Evolutionary conservation across 2,113 vertebrate genomes (phyloP).

Genomic region (Pterophyllum scalare): DNA sequence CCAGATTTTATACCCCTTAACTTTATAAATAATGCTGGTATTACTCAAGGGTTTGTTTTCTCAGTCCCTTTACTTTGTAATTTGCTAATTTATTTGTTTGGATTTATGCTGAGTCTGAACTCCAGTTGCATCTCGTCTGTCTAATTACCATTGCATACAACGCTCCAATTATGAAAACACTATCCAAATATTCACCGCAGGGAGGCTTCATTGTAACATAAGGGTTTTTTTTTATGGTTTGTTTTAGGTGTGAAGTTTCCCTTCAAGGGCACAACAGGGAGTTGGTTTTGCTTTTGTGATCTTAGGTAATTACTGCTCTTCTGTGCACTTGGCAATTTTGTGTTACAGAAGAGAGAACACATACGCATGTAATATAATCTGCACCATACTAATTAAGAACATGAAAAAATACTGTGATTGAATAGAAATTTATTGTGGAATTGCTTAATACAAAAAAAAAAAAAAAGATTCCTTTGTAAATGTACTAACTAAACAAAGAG

Average conservation of each 20-base stretch:
- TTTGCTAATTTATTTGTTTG: too few species aligned
- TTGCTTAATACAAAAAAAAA: background rate
- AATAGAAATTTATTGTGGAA: slow-evolving; percentile 28
- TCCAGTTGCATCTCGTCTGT: background rate
- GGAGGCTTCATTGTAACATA: background rate
- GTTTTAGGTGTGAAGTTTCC: slow-evolving; percentile 20
- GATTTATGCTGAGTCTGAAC: background rate
- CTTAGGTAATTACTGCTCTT: slow-evolving; percentile 1
- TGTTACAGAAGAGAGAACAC: background rate
- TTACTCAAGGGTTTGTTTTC: too few species aligned
- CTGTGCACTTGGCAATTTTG: background rate
- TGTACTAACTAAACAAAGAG: background rate
- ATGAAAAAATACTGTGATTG: background rate
- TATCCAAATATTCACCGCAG: background rate
- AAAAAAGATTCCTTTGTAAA: background rate
- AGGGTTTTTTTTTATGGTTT: background rate
- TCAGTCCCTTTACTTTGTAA: too few species aligned
- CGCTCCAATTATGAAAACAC: background rate
- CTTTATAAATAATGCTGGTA: too few species aligned
- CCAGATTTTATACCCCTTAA: background rate
- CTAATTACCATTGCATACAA: background rate
- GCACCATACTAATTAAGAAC: background rate
- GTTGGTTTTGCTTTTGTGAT: background rate
- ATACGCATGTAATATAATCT: background rate
- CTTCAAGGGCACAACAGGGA: slow-evolving; percentile 9